A percentile compares a stretch with the other conserved stretches of the same genome.
Evolutionary conservation across 30 jellyfish, hydroid and myxozoan genomes (phyloP).

Genomic region (Haliclystus octoradiatus): DNA sequence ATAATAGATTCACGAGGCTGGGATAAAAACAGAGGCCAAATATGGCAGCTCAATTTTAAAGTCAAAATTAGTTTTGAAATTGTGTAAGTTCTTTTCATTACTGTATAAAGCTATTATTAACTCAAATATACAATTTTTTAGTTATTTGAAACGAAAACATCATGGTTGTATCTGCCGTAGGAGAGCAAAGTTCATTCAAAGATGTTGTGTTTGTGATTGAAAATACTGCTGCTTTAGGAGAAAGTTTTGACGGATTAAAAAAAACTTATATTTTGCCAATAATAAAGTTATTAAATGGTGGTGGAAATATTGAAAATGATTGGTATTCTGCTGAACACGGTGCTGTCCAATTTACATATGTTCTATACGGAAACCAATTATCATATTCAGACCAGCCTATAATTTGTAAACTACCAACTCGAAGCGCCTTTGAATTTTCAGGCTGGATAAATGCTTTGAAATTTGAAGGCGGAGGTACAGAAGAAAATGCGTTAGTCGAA

Average conservation of each 20-base stretch:
- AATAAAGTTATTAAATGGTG: not conserved
- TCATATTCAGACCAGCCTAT: not conserved
- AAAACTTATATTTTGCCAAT: not conserved
- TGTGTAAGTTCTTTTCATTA: no score
- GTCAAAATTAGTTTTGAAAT: no score
- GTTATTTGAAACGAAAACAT: not conserved
- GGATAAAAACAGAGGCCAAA: no score
- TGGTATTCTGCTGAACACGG: not conserved
- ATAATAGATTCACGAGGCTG: no score
- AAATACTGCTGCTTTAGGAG: not conserved
- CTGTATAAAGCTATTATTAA: no score
- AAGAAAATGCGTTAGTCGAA: not conserved
- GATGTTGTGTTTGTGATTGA: not conserved
- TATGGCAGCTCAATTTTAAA: no score
- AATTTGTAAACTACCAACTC: not conserved
- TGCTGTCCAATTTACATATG: not conserved
- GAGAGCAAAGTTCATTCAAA: not conserved
- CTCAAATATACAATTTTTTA: no score
- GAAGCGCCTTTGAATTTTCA: not conserved
- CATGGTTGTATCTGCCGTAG: not conserved
- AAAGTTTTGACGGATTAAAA: not conserved
- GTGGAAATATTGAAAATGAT: not conserved
- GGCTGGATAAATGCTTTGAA: not conserved
- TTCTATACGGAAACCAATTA: not conserved
- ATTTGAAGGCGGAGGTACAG: not conserved